These are phyloP conservation scores for Epirrhoe tristata DNA, from an alignment of 2,888 invertebrate species.

Conservation along the genomic window DNA sequence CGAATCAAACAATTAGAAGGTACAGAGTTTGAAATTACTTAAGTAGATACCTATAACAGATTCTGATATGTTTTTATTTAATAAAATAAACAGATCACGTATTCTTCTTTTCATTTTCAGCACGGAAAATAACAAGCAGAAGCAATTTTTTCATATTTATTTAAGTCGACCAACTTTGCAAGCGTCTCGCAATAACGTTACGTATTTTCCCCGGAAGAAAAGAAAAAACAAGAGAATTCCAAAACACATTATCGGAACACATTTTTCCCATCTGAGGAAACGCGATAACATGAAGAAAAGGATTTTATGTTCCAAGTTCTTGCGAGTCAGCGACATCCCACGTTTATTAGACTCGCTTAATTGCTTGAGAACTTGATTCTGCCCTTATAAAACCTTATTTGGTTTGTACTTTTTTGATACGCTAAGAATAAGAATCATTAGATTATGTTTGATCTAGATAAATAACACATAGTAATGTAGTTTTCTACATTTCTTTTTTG, in stretches of 20 bases:
- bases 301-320: conserved; percentile 66
- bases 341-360: conserved; percentile 62
- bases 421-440: conserved; percentile 1
- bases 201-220: conserved; percentile 43
- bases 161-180: conserved; percentile 18
- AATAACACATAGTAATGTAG: no score
- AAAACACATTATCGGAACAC: conserved; percentile 68
- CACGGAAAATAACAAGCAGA: not conserved
- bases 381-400: conserved; percentile 26
- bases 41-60: no score
- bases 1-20: no score
- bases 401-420: conserved; percentile 1
- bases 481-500: no score
- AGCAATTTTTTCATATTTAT: not conserved
- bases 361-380: conserved; percentile 55
- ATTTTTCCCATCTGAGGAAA: conserved; percentile 70
- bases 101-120: not conserved
- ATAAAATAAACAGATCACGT: not conserved
- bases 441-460: not conserved
- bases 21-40: no score
- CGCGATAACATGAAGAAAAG: conserved; percentile 68
- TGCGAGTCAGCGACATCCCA: conserved; percentile 46
- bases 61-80: not conserved
- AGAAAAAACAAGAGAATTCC: conserved; percentile 58
- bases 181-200: conserved; percentile 28